Evolutionary conservation across 2,113 vertebrate species (phyloP).

Genomic region (Myrmecobius fasciatus): DNA sequence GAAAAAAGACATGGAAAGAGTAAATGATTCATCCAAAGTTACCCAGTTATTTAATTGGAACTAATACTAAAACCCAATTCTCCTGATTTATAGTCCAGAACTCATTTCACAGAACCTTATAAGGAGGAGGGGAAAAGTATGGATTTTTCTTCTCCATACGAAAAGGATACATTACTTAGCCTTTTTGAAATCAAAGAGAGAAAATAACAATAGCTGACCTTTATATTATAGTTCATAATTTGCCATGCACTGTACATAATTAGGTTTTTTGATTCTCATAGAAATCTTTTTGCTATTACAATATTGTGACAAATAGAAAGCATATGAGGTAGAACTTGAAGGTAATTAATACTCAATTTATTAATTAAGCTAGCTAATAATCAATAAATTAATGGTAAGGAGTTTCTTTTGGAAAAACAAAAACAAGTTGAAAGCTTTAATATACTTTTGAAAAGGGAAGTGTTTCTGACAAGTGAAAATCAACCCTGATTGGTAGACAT

Average conservation of each 20-base stretch:
- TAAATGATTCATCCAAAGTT: background rate
- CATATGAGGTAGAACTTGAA: background rate
- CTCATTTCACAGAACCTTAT: background rate
- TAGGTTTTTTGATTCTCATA: background rate
- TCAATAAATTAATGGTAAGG: no score
- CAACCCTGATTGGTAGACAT: background rate
- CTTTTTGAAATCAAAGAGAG: background rate
- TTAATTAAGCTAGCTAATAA: background rate
- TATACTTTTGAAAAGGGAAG: background rate
- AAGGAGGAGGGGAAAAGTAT: background rate
- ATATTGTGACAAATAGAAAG: background rate
- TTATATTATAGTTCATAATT: background rate
- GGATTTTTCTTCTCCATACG: background rate
- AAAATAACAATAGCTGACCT: background rate
- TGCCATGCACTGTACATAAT: background rate
- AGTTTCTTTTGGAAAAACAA: no score
- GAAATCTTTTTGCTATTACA: background rate
- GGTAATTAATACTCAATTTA: background rate
- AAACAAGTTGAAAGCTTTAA: background rate
- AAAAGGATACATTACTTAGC: background rate
- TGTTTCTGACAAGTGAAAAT: background rate
- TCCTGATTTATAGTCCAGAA: background rate
- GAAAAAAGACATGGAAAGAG: background rate
- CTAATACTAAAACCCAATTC: background rate
- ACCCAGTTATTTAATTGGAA: background rate